Conservation (phyloP, 2,888 invertebrate species). For the Shargacucullia verbasci region DNA sequence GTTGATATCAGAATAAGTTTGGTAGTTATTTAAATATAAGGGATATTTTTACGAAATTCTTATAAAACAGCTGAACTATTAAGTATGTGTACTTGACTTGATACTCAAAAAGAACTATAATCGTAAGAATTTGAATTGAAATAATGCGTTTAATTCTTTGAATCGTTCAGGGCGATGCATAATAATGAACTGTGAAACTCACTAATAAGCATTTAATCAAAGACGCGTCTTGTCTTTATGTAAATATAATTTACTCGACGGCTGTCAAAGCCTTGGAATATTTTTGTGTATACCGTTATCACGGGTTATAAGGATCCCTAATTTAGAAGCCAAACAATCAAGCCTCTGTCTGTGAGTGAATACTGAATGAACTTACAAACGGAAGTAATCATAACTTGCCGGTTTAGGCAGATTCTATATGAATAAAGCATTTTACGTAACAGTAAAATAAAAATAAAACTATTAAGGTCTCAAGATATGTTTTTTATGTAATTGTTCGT, state of each 20-base stretch:
- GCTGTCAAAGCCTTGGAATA: constrained; percentile 24
- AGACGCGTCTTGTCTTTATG: constrained; percentile 4
- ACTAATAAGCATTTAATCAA: not conserved
- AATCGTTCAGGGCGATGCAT: no score
- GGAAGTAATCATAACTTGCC: constrained; percentile 40
- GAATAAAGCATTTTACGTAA: constrained; percentile 26
- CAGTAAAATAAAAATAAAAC: constrained; percentile 21
- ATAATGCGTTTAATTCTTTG: no score
- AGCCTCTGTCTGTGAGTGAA: constrained; percentile 47
- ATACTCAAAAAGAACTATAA: no score
- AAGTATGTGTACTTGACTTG: no score
- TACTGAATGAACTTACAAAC: constrained; percentile 45
- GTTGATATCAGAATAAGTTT: constrained; percentile 26
- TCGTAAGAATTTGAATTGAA: no score
- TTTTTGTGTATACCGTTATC: constrained; percentile 51
- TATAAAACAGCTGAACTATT: constrained; percentile 13
- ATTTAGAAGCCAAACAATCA: constrained; percentile 49
- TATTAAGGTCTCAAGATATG: constrained; percentile 28
- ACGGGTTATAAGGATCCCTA: constrained; percentile 36
- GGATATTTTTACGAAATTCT: no score
- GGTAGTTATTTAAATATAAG: constrained; percentile 5
- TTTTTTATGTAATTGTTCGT: constrained; percentile 28
- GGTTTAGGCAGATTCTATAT: constrained; percentile 33
- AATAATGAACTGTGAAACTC: no score
- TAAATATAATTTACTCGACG: not conserved